Conservation (phyloP, 2,113 vertebrate genomes). For the Furnarius figulus region DNA sequence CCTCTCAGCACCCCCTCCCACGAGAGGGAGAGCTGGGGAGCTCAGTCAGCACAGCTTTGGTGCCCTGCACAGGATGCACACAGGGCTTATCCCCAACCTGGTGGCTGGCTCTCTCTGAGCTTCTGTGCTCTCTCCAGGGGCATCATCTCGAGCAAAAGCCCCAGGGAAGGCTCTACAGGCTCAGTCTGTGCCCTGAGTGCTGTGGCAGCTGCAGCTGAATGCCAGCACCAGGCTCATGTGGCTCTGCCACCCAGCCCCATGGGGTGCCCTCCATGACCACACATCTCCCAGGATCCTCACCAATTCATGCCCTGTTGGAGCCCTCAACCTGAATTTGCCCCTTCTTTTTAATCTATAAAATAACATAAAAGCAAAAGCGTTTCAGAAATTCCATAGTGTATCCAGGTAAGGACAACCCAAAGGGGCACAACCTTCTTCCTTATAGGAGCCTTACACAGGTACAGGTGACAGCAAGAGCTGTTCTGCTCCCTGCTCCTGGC, state of each 20-base stretch:
- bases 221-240: not conserved
- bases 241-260: not conserved
- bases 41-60: not conserved
- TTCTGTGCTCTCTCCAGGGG: accelerated
- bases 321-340: not conserved
- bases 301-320: accelerated
- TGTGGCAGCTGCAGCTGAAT: not conserved
- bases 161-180: not conserved
- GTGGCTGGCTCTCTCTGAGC: not conserved
- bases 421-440: not conserved
- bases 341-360: not conserved
- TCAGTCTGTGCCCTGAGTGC: accelerated
- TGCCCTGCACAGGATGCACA: not conserved
- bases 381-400: not conserved
- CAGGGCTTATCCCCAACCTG: not conserved
- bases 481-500: not conserved
- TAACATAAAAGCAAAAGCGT: not conserved
- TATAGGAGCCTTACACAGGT: accelerated
- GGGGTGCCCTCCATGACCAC: not conserved
- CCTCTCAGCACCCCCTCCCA: not conserved
- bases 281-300: not conserved
- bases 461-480: accelerated
- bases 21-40: not conserved
- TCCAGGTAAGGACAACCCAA: not conserved
- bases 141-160: not conserved